Percentiles rank a stretch among this genome's conserved stretches.
phyloP scores from a whole-genome alignment of 2,797 vertebrate genomes.

The Gallinago solitaria region DNA sequence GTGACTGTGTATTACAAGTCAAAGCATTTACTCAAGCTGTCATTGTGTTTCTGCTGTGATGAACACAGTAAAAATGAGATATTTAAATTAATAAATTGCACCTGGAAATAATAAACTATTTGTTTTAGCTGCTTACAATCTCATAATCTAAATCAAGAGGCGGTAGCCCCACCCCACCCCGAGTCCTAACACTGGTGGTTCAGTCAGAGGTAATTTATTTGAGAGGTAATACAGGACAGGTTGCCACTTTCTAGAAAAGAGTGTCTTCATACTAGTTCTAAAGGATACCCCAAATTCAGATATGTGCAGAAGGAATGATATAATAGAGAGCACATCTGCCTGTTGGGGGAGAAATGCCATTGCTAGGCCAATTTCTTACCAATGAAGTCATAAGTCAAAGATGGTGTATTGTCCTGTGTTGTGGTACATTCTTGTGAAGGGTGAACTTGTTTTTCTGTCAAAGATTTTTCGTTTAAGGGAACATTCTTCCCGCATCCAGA shows the following conservation, averaged over 20 bases:
- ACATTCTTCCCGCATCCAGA: constrained; percentile 36
- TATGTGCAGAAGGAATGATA: neutral
- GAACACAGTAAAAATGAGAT: neutral
- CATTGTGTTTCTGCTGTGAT: neutral
- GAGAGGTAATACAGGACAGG: neutral
- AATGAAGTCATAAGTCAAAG: neutral
- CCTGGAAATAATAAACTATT: neutral
- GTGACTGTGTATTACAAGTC: neutral
- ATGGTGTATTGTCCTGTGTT: neutral
- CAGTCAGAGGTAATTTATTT: neutral
- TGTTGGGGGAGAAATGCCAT: neutral
- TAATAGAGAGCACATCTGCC: neutral
- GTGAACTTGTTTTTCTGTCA: neutral
- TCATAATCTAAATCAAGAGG: neutral
- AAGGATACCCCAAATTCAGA: neutral
- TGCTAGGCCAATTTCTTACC: neutral
- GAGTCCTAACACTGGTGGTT: neutral
- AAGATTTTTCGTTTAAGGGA: constrained; percentile 3
- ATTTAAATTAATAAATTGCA: neutral
- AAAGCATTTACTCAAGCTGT: neutral
- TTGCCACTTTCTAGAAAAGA: neutral
- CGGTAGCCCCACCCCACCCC: neutral
- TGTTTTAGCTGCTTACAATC: neutral
- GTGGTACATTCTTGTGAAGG: neutral
- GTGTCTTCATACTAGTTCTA: neutral